Percentiles rank a stretch among this genome's conserved stretches.
These are phyloP conservation scores for Pseudococcus longispinus DNA, from an alignment of 2,888 invertebrate species.

Conservation along the genomic window DNA sequence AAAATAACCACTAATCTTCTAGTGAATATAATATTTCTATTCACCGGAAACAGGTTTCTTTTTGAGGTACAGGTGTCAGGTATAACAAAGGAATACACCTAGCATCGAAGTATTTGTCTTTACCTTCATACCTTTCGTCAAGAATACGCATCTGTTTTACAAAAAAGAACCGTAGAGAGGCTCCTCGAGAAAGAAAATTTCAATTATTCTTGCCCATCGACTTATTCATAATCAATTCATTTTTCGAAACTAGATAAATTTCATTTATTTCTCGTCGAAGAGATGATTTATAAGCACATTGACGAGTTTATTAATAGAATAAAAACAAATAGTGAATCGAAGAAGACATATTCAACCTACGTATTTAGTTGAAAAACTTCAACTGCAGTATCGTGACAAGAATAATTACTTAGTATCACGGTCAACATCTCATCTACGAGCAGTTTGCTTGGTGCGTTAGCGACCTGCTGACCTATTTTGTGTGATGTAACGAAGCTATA, in stretches of 20 bases:
- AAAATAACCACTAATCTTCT: too few relatives aligned
- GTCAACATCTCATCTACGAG: neutral
- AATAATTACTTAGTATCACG: conserved; percentile 37
- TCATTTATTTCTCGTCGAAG: too few relatives aligned
- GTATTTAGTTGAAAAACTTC: neutral
- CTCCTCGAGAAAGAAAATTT: too few relatives aligned
- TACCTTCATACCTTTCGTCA: neutral
- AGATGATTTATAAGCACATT: neutral
- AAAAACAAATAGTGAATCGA: neutral
- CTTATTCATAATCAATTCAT: too few relatives aligned
- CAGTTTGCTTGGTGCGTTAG: neutral
- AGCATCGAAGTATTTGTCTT: neutral
- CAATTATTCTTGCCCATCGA: too few relatives aligned
- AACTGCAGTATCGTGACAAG: conserved; percentile 11
- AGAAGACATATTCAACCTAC: neutral
- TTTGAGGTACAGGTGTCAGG: neutral
- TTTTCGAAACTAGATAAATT: too few relatives aligned
- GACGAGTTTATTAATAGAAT: neutral
- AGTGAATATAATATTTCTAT: too few relatives aligned
- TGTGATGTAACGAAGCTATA: conserved; percentile 10
- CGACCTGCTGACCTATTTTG: conserved; percentile 48
- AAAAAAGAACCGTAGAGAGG: too few relatives aligned
- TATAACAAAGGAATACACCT: neutral
- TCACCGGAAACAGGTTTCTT: too few relatives aligned
- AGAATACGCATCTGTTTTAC: too few relatives aligned